A percentile compares a stretch with the other conserved stretches of the same genome.
These are phyloP conservation scores for Germaria angustata DNA, from an alignment of 2,888 invertebrate genomes.

Conservation along the genomic window DNA sequence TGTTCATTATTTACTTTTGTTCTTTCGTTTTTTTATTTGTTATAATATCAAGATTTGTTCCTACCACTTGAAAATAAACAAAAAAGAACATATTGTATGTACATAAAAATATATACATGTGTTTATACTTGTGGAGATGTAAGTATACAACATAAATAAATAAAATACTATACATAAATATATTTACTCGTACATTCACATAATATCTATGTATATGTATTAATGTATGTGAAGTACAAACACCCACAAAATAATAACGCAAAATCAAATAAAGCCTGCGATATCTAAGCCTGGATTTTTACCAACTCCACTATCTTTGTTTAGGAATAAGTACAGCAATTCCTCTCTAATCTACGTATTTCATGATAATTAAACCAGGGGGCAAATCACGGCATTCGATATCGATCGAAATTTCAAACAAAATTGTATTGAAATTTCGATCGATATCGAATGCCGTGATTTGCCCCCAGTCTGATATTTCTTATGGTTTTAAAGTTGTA, in stretches of 20 bases:
- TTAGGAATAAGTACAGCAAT: too few relatives aligned
- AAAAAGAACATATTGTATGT: constrained; percentile 13
- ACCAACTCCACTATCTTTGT: too few relatives aligned
- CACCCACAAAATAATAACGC: constrained; percentile 16
- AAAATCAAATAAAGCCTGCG: too few relatives aligned
- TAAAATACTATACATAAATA: neutral
- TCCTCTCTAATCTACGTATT: too few relatives aligned
- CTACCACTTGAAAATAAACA: constrained; percentile 31
- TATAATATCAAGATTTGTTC: constrained; percentile 36
- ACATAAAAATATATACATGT: neutral
- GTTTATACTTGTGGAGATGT: neutral
- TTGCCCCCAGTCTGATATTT: too few relatives aligned
- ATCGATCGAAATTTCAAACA: too few relatives aligned
- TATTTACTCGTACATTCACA: constrained; percentile 17
- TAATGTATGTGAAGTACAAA: neutral
- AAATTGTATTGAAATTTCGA: too few relatives aligned
- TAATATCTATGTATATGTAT: neutral
- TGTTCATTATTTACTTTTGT: constrained; percentile 50
- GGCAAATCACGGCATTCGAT: too few relatives aligned
- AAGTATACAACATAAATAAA: neutral
- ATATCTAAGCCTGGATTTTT: too few relatives aligned
- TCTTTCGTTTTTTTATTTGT: constrained; percentile 39
- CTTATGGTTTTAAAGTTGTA: too few relatives aligned
- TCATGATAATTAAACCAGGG: too few relatives aligned
- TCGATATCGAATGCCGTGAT: too few relatives aligned